phyloP scores from a whole-genome alignment of 1,140 invertebrate genomes.

The Drosophila bifasciata region DNA sequence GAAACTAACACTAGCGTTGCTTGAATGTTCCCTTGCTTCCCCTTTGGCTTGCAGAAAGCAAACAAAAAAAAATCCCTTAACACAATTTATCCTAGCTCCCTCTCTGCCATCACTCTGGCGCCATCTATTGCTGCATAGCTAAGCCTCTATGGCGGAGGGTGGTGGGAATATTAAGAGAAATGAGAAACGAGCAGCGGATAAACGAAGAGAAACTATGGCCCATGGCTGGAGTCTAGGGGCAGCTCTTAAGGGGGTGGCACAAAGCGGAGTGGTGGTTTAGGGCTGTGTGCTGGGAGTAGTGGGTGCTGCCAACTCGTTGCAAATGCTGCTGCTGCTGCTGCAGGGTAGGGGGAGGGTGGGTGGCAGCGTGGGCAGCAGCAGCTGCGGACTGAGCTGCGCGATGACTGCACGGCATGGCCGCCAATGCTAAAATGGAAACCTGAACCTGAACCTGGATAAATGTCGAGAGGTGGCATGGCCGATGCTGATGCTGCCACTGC shows the following conservation, averaged over 20 bases:
- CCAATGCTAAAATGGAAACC: slow-evolving; percentile 71
- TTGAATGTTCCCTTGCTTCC: background rate
- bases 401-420: slow-evolving; percentile 76
- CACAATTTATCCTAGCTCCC: slow-evolving; percentile 9
- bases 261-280: background rate
- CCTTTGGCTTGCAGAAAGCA: slow-evolving; percentile 16
- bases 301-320: slow-evolving; percentile 56
- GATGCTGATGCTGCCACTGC: background rate
- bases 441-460: slow-evolving; percentile 5
- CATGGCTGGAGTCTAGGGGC: slow-evolving; percentile 30
- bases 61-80: slow-evolving; percentile 1
- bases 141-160: slow-evolving; percentile 6
- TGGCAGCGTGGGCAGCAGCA: slow-evolving; percentile 47
- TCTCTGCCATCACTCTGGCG: slow-evolving; percentile 22
- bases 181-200: slow-evolving; percentile 46
- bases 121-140: slow-evolving; percentile 60
- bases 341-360: background rate
- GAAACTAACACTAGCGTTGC: background rate
- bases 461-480: slow-evolving; percentile 40
- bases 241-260: slow-evolving; percentile 51
- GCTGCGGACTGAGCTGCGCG: slow-evolving; percentile 18
- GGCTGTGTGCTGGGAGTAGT: too few relatives aligned
- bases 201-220: slow-evolving; percentile 64
- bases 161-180: slow-evolving; percentile 47
- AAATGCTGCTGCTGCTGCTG: slow-evolving; percentile 10